These are phyloP conservation scores for Pseudachorutes palmiensis DNA, from an alignment of 1,140 invertebrate species.

Conservation along the genomic window DNA sequence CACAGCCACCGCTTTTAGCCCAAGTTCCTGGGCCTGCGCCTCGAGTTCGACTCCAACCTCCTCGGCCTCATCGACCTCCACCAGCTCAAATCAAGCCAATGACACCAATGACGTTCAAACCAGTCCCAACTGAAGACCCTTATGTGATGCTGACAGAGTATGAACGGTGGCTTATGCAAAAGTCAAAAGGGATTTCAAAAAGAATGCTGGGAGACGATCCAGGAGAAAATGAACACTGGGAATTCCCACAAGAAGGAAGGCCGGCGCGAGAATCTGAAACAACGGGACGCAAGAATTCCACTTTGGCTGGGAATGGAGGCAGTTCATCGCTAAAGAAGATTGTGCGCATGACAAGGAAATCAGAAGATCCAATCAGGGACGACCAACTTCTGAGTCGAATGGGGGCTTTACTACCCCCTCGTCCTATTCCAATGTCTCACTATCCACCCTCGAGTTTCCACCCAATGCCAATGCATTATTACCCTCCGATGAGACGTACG, in stretches of 20 bases:
- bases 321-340: too few species aligned
- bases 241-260: neutral
- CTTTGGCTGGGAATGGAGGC: neutral
- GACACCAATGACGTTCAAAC: neutral
- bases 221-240: neutral
- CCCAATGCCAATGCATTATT: too few species aligned
- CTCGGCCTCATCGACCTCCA: too few species aligned
- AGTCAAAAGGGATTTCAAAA: neutral
- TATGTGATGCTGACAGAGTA: constrained; percentile 22
- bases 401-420: neutral
- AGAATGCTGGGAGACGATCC: neutral
- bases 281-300: neutral
- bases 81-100: neutral
- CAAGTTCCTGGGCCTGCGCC: neutral
- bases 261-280: neutral
- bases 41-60: too few species aligned
- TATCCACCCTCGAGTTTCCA: too few species aligned
- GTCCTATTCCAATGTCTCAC: neutral
- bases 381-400: neutral
- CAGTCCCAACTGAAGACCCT: neutral
- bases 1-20: neutral
- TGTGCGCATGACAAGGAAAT: neutral
- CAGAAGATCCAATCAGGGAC: neutral
- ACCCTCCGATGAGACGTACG: too few species aligned
- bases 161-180: constrained; percentile 20